Evolutionary conservation across 2,888 invertebrate genomes (phyloP).

Genomic region (Drosophila falleni): DNA sequence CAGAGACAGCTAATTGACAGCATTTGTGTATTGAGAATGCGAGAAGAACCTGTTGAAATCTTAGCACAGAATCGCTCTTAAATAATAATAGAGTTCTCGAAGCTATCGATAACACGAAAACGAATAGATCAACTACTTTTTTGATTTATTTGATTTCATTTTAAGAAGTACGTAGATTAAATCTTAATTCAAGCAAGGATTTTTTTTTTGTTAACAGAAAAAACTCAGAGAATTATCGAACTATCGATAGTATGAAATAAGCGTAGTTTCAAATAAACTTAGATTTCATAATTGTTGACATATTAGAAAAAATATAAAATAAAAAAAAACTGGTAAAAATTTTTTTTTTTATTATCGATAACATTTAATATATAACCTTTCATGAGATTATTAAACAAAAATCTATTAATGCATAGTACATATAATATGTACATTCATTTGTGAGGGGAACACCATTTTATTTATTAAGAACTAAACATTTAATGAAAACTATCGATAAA

Average conservation of each 20-base stretch:
- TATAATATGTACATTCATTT: no score
- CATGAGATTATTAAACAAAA: background rate
- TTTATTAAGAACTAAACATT: background rate
- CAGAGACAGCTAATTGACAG: slow-evolving; percentile 46
- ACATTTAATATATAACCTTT: no score
- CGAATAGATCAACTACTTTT: background rate
- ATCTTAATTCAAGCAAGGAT: background rate
- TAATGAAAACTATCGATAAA: background rate
- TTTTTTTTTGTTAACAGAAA: background rate
- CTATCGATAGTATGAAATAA: background rate
- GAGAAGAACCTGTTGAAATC: slow-evolving; percentile 19
- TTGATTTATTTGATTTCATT: background rate
- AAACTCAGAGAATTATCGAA: background rate
- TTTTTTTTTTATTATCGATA: no score
- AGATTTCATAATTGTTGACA: background rate
- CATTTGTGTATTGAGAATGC: background rate
- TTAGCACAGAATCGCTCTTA: no score
- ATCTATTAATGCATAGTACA: background rate
- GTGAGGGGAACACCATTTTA: no score
- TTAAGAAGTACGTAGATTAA: background rate
- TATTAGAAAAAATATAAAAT: no score
- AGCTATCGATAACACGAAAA: background rate
- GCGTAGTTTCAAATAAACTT: background rate
- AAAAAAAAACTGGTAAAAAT: no score
- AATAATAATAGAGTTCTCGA: background rate